These are phyloP conservation scores for Rhinolophus sinicus DNA, from an alignment of 2,113 vertebrate genomes.

Conservation along the genomic window DNA sequence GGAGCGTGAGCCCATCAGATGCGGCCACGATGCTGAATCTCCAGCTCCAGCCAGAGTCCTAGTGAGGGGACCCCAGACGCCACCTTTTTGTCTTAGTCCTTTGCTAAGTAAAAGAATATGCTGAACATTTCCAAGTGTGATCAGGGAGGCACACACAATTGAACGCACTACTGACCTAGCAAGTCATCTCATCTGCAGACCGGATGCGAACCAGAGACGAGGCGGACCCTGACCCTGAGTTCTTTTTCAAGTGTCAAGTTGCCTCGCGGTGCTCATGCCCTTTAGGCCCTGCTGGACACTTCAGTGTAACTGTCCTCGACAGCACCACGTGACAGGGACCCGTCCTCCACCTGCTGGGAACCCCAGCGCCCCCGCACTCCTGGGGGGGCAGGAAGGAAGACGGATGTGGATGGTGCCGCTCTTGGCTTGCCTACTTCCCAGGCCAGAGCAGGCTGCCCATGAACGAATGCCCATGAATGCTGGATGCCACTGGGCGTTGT, in stretches of 20 bases:
- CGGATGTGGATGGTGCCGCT: fast-evolving
- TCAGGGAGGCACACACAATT: too few species aligned
- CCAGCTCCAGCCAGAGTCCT: too few species aligned
- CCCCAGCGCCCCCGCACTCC: neutral
- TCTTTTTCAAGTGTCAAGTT: neutral
- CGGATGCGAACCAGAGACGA: fast-evolving
- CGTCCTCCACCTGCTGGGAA: fast-evolving
- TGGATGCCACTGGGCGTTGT: fast-evolving
- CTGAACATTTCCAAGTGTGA: neutral
- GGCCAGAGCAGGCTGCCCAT: neutral
- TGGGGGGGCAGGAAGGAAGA: neutral
- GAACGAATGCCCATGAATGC: neutral
- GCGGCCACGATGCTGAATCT: fast-evolving
- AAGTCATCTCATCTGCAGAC: too few species aligned
- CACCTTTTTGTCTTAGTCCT: neutral
- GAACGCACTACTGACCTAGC: fast-evolving
- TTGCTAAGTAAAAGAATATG: neutral
- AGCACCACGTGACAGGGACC: fast-evolving
- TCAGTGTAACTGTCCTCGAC: neutral
- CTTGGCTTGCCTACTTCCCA: too few species aligned
- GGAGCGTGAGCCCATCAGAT: neutral
- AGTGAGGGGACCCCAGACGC: neutral
- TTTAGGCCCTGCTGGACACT: too few species aligned
- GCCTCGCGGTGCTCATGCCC: too few species aligned
- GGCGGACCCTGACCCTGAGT: fast-evolving